Evolutionary conservation across 2,113 vertebrate species (phyloP), one percentile per base, ranked within the genome.

Genomic region (Ariopsis seemanni): DNA sequence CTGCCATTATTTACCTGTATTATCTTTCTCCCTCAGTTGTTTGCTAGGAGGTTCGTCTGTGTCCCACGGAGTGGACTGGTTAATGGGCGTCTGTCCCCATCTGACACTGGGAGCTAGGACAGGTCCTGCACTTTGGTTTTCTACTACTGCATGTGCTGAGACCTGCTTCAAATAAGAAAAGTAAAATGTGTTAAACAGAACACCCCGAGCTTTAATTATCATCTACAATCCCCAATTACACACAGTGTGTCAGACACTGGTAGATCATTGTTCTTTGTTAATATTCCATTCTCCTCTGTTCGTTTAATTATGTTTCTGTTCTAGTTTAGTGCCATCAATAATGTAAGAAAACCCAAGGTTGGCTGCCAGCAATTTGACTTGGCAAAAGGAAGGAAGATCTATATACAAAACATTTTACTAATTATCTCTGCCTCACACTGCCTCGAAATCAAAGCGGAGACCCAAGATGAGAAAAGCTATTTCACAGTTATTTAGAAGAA

Each of bases 1-100:
- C 3, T 52, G 53, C 20, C 10, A 67, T 67, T 79, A 50, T 82
- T 88, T 95, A 99, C 98, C 97, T 90, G 96, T 95, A 91, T 97
- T 96, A 93, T 99, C 98, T 65, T 94, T 96, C 91, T 99, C 98
- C 90, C 98, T 95, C 94, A 98, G 97, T 93, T 98, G 97, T 93
- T 99, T 99, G 89, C 96, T 93, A 60, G 98, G 98, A 0, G 98
- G 98, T 92, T 99, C 98, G 85, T 99, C 98, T 6, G 97, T 99
- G 93, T 99, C 98, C 98, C 98, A 99, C 62, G 98, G 98, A 0
- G 98, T 99, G 91, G 97, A 97, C 95, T 99, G 98, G 95, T 99
- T 99, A 95, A 99, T 97, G 92, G 98, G 98, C 9, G 97, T 99
- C 95, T 99, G 98, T 92, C 98, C 98, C 98, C 98, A 99, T 92